Evolutionary conservation across 2,113 vertebrate species (phyloP), one percentile per base, ranked within the genome.

Genomic region (Elachura formosa): DNA sequence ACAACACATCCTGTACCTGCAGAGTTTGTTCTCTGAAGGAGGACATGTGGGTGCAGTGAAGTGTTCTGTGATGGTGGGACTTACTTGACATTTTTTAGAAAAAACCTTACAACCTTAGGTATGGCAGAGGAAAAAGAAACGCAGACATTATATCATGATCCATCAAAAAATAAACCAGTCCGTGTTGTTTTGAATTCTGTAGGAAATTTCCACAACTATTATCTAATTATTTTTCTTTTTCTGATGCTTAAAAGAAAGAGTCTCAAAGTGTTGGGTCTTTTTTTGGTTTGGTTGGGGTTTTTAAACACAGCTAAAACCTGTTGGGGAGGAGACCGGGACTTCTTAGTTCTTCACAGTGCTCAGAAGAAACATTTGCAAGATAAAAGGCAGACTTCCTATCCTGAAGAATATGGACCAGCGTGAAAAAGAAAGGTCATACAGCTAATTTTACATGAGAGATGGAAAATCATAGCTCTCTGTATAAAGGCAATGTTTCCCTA

Each of bases 141-240:
- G 3, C 10, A 34, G 34, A 43, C 9, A 36, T 21, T 46, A 29
- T 3, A 49, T 36, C 8, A 25, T 24, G 48, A 51, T 25, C 24
- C 40, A 61, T n/a, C 9, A 41, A 66, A 77, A 25, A 41, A 0
- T n/a, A 33, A 4, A 0, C 2, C 3, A 71, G 6, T 1, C 11
- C 24, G 33, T 3, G 0, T 36, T 43, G 11, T 78, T 55, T 25
- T 29, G 23, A 34, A n/a, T 26, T 52, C 12, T 40, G 22, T 48
- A 84, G 48, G 67, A 93, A 52, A 87, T 29, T 45, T 82, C 31
- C 49, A n/a, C 11, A 26, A 11, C 13, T 83, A 31, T 58, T 58
- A 41, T 7, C n/a, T n/a, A n/a, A n/a, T n/a, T n/a, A n/a, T n/a
- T n/a, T n/a, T n/a, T n/a, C n/a, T n/a, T 4, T 31, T 23, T 1